Conservation (phyloP, 2,113 vertebrate species). For the Varanus komodoensis region DNA sequence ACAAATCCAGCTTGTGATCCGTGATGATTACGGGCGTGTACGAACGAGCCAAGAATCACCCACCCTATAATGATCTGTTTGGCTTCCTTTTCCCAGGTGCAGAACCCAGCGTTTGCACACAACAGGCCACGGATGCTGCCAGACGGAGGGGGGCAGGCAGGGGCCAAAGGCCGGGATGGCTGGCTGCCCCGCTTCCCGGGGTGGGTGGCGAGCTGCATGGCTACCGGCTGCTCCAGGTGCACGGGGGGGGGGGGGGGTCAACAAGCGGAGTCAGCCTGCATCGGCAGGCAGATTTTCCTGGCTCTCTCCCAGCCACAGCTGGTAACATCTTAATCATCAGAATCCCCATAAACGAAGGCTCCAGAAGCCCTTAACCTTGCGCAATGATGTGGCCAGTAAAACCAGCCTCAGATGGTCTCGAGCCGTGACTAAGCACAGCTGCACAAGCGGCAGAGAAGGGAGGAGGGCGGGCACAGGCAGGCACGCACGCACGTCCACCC, state of each 20-base stretch:
- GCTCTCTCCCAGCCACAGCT: rapidly evolving
- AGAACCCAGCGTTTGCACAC: too few species aligned
- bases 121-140: too few species aligned
- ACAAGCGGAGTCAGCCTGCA: not conserved
- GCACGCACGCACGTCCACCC: too few species aligned
- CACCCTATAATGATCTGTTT: too few species aligned
- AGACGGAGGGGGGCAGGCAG: rapidly evolving
- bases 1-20: too few species aligned
- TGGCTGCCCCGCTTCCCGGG: not conserved
- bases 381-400: not conserved
- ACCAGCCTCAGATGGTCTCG: not conserved
- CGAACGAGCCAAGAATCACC: too few species aligned
- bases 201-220: not conserved
- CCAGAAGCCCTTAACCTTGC: not conserved
- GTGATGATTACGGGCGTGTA: too few species aligned
- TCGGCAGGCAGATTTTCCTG: not conserved
- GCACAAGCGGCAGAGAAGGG: not conserved
- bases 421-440: slow-evolving; percentile 32
- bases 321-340: not conserved
- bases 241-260: not conserved
- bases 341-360: not conserved
- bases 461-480: not conserved
- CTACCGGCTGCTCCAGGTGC: not conserved
- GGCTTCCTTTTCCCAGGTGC: too few species aligned
- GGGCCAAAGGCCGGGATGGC: not conserved